These are phyloP conservation scores for Drosophila rubida DNA, from an alignment of 2,888 invertebrate species.

Conservation along the genomic window DNA sequence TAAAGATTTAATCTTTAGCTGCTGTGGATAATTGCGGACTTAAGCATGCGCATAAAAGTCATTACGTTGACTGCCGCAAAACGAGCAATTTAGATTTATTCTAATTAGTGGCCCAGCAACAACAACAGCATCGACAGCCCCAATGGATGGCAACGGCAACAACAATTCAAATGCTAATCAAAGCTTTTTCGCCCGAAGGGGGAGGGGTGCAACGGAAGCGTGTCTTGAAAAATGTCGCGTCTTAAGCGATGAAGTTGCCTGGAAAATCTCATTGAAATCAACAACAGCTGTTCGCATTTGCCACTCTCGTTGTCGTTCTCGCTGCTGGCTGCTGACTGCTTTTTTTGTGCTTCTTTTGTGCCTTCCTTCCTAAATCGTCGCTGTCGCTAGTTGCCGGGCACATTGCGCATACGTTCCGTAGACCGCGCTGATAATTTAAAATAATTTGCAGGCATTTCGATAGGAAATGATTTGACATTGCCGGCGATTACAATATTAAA, in stretches of 20 bases:
- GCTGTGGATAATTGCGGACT: constrained; percentile 76
- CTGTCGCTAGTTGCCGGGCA: constrained; percentile 9
- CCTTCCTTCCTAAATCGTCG: background rate
- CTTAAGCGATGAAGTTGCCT: constrained; percentile 70
- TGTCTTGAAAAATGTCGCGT: constrained; percentile 72
- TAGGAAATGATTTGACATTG: constrained; percentile 23
- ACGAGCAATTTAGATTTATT: constrained; percentile 78
- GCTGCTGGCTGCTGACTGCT: too few species aligned
- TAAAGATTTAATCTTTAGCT: constrained; percentile 75
- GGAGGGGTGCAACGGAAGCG: constrained; percentile 27
- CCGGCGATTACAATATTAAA: constrained; percentile 7
- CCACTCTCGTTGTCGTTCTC: background rate
- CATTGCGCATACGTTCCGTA: constrained; percentile 29
- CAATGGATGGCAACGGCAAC: constrained; percentile 11
- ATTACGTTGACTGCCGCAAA: constrained; percentile 76
- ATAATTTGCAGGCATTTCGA: constrained; percentile 43
- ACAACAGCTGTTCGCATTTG: constrained; percentile 50
- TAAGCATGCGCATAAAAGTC: constrained; percentile 78
- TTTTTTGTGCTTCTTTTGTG: background rate
- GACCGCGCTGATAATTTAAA: constrained; percentile 28
- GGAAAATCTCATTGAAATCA: constrained; percentile 66
- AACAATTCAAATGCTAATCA: constrained; percentile 72
- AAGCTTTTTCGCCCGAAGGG: constrained; percentile 48
- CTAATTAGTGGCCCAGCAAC: constrained; percentile 63
- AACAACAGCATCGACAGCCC: constrained; percentile 13